These are phyloP conservation scores for Tiliacea aurago DNA, from an alignment of 2,888 invertebrate genomes.

Conservation along the genomic window DNA sequence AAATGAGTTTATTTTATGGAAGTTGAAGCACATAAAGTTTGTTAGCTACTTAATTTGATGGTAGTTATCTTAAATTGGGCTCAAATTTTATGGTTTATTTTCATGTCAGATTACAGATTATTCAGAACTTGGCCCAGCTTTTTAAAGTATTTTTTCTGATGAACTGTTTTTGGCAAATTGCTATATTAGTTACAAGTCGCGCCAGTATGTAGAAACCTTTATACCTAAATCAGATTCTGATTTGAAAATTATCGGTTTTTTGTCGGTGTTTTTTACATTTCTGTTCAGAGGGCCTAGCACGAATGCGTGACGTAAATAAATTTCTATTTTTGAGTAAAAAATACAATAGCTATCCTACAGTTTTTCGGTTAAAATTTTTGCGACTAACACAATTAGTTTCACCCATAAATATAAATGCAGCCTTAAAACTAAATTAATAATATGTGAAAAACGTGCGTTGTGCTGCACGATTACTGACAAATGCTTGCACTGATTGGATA, in stretches of 20 bases:
- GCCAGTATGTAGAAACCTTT: neutral
- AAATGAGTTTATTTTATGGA: conserved; percentile 25
- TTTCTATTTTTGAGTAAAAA: no score
- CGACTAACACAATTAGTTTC: neutral
- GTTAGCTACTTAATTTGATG: conserved; percentile 20
- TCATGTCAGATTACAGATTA: neutral
- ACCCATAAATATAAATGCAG: neutral
- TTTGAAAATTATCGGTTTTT: neutral
- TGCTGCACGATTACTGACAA: no score
- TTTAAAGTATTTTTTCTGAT: neutral
- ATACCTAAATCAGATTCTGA: neutral
- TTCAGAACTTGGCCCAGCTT: neutral
- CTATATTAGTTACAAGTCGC: no score
- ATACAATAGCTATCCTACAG: no score
- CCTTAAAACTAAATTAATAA: neutral
- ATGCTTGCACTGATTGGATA: no score
- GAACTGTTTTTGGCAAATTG: neutral
- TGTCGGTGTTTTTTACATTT: neutral
- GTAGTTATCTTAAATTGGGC: conserved; percentile 7
- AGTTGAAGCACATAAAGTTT: conserved; percentile 6
- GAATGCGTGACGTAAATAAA: no score
- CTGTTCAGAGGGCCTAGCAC: neutral
- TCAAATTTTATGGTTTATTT: conserved; percentile 14
- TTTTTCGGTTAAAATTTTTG: neutral
- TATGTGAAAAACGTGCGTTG: no score